Evolutionary conservation across 1,140 invertebrate genomes (phyloP).

Genomic region (Chironomus tepperi): DNA sequence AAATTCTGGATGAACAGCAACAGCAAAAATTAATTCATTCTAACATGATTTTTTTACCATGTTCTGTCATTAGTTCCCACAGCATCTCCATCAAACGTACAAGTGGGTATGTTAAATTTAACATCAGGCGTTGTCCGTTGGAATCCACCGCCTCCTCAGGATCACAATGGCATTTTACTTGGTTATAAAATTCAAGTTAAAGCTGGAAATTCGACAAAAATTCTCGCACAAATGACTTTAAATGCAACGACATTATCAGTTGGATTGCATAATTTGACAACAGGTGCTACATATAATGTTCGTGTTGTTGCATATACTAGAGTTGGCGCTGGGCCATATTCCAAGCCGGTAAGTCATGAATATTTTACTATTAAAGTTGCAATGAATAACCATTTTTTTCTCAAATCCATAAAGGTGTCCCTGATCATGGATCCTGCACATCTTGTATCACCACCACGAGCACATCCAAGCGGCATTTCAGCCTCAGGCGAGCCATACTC

Average conservation of each 20-base stretch:
- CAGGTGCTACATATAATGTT: conserved; percentile 60
- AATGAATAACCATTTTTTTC: neutral
- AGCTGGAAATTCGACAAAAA: conserved; percentile 41
- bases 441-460: conserved; percentile 44
- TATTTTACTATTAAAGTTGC: neutral
- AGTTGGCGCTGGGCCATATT: conserved; percentile 59
- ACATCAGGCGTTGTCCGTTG: conserved; percentile 65
- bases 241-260: conserved; percentile 64
- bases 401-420: conserved; percentile 31
- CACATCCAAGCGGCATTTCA: conserved; percentile 42
- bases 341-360: conserved; percentile 43
- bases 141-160: conserved; percentile 65
- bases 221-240: conserved; percentile 59
- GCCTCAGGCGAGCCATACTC: conserved; percentile 26
- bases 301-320: conserved; percentile 64
- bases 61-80: conserved; percentile 53
- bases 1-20: too few relatives aligned
- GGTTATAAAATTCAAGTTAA: conserved; percentile 65
- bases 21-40: conserved; percentile 22
- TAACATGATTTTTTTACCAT: conserved; percentile 20
- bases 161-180: conserved; percentile 71
- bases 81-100: conserved; percentile 70
- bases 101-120: conserved; percentile 73
- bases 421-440: conserved; percentile 53
- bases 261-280: conserved; percentile 61